These are phyloP conservation scores for Hippocampus zosterae DNA, from an alignment of 2,113 vertebrate species.

Conservation along the genomic window DNA sequence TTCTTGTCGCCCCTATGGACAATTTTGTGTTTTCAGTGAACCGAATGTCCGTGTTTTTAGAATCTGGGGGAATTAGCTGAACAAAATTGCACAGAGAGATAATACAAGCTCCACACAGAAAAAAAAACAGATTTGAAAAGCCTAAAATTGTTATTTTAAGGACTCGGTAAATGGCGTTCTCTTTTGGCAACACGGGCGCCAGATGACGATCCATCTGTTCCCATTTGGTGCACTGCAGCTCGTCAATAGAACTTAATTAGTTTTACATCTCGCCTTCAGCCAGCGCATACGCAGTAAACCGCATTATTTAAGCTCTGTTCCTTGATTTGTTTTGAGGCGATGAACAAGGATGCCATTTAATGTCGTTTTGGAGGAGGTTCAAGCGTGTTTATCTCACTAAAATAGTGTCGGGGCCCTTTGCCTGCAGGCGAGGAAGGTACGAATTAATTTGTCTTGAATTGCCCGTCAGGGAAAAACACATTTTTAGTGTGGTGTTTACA, in stretches of 20 bases:
- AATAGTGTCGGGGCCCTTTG: slow-evolving; percentile 27
- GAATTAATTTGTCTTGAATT: slow-evolving; percentile 25
- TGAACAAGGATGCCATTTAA: slow-evolving; percentile 46
- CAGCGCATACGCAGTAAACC: slow-evolving; percentile 18
- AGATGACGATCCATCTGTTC: background rate
- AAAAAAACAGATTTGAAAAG: background rate
- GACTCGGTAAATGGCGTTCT: background rate
- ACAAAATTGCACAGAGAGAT: too few relatives aligned
- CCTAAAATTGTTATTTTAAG: background rate
- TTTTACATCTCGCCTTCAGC: slow-evolving; percentile 21
- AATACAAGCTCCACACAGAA: too few relatives aligned
- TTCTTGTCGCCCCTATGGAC: too few relatives aligned
- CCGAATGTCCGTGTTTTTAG: too few relatives aligned
- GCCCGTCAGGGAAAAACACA: slow-evolving; percentile 15
- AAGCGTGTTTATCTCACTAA: slow-evolving; percentile 31
- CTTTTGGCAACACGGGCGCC: background rate
- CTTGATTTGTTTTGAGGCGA: slow-evolving; percentile 43
- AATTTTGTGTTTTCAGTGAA: too few relatives aligned
- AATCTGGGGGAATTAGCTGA: too few relatives aligned
- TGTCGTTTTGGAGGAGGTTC: slow-evolving; percentile 42
- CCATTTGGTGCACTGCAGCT: slow-evolving; percentile 1
- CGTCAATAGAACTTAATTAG: background rate
- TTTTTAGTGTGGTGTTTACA: slow-evolving; percentile 15
- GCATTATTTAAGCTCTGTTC: slow-evolving; percentile 43
- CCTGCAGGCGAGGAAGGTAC: slow-evolving; percentile 42